Base-by-base conservation (phyloP, 2,797 vertebrate species). In the Siniperca undulata region DNA sequence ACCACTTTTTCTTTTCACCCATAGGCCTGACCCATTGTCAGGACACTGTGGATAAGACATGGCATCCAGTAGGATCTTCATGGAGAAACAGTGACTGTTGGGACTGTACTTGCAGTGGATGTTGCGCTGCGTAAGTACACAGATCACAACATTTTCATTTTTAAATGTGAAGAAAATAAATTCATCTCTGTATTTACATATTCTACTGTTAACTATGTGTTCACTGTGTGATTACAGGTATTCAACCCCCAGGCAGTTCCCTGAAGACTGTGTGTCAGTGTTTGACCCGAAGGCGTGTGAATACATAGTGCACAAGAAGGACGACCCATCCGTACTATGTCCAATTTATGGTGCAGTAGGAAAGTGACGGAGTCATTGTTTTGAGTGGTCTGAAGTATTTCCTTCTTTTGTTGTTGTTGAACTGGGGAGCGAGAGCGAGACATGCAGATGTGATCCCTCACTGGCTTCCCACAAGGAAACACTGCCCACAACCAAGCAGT, bases 231-330 rank as follows among this genome's bases (percentile, higher is more conserved):
- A 44, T 86, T 90, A 60, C 91, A 95, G 94, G 50, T 95, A 56
- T 82, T 0, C 0, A 8, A 89, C 14, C 2, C 88, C 90, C 2
- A 0, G 0, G 0, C 0, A 0, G 0, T 48, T 87, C 42, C 83
- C 94, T 5, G 27, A 55, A 0, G 93, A 94, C 60, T 96, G 95
- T 62, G 82, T 74, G 62, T 79, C 86, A 69, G 90, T 91, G 58
- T 94, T 95, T 80, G 78, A 95, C 74, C 0, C 20, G 0, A 0
- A 2, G 0, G 10, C 20, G 8, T 96, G 95, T 75, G 0, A 44
- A 80, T 95, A 88, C 82, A 30, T 64, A 2, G 94, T 95, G 66
- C 84, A 91, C 62, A 95, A 89, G 76, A 92, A 7, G 84, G 4
- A 82, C 9, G 4, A 95, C 80, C 89, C 86, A 16, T 17, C 61